Conservation (phyloP, 2,888 invertebrate genomes). For the Nezara viridula region DNA sequence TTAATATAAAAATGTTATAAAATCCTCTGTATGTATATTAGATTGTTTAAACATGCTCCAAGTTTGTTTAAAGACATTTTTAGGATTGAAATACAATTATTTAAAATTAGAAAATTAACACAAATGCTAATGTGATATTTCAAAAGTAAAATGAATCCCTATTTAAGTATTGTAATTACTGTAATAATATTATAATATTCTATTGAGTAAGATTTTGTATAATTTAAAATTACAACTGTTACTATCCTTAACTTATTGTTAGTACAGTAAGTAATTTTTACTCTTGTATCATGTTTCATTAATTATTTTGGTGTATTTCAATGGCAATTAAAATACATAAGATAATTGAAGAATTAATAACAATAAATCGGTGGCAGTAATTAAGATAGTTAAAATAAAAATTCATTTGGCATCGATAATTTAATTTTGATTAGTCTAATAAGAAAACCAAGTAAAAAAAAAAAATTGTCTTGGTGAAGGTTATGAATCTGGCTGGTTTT, state of each 20-base stretch:
- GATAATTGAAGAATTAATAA: neutral
- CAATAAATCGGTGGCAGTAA: neutral
- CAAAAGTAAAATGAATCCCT: neutral
- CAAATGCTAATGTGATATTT: neutral
- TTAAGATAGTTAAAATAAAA: neutral
- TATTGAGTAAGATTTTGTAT: neutral
- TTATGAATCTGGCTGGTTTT: neutral
- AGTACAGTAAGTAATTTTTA: neutral
- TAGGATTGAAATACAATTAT: neutral
- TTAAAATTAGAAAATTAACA: neutral
- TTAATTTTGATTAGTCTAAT: neutral
- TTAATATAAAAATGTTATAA: slow-evolving; percentile 20
- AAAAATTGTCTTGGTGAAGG: neutral
- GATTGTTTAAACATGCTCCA: neutral
- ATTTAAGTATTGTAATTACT: neutral
- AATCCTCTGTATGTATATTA: neutral
- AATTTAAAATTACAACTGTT: neutral
- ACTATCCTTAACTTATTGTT: no score
- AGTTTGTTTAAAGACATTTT: neutral
- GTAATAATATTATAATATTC: neutral
- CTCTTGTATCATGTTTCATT: neutral
- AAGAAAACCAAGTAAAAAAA: neutral
- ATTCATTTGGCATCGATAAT: no score
- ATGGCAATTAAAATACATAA: no score
- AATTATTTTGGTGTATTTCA: no score